These are phyloP conservation scores for Platerodrilus igneus DNA, from an alignment of 2,888 invertebrate species.

Conservation along the genomic window DNA sequence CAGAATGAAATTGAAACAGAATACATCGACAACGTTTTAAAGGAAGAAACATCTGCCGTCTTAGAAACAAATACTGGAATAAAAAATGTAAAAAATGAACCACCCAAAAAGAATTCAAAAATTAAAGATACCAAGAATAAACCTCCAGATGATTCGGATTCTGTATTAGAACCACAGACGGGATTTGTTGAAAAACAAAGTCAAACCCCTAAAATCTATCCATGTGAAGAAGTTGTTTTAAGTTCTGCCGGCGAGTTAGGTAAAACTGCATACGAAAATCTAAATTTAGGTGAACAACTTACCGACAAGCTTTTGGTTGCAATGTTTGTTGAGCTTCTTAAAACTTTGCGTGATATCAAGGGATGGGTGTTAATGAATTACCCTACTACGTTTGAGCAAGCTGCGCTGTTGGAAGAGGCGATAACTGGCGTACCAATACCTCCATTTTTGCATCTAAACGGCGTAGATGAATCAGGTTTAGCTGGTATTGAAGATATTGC, in stretches of 20 bases:
- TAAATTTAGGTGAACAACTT: conserved; percentile 51
- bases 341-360: conserved; percentile 46
- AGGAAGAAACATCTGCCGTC: conserved; percentile 46
- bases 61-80: conserved; percentile 47
- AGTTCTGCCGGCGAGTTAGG: conserved; percentile 54
- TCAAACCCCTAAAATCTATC: conserved; percentile 59
- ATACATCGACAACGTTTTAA: conserved; percentile 49
- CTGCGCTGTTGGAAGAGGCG: conserved; percentile 56
- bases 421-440: conserved; percentile 54
- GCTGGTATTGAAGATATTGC: conserved; percentile 32
- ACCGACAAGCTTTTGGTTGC: conserved; percentile 53
- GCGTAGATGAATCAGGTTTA: conserved; percentile 11
- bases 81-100: conserved; percentile 33
- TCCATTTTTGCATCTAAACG: conserved; percentile 28
- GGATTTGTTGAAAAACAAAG: conserved; percentile 47
- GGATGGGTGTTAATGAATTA: conserved; percentile 65
- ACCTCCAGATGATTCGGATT: conserved; percentile 2
- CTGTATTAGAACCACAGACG: conserved; percentile 1
- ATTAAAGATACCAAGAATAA: conserved; percentile 19
- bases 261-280: conserved; percentile 52
- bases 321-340: conserved; percentile 59
- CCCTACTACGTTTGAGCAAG: conserved; percentile 56
- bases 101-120: conserved; percentile 16
- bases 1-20: conserved; percentile 52
- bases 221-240: conserved; percentile 54